phyloP scores from a whole-genome alignment of 2,113 vertebrate species.

The Ailurus styani region DNA sequence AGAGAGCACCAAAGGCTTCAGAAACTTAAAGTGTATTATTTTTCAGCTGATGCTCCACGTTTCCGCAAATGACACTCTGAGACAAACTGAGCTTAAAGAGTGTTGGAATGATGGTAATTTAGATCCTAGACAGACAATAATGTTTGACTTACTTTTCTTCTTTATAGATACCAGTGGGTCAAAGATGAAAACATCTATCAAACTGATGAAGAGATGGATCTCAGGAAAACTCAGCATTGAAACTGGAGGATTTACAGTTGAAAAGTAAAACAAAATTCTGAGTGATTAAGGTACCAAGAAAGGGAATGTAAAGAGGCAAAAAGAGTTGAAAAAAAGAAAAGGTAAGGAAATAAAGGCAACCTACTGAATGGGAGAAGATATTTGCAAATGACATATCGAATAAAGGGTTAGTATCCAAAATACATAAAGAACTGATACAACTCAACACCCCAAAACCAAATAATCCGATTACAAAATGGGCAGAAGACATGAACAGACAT shows the following conservation, averaged over 20 bases:
- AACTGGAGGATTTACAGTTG: not conserved
- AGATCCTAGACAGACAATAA: not conserved
- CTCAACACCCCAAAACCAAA: not conserved
- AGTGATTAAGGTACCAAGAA: not conserved
- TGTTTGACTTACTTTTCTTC: not conserved
- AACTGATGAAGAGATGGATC: not conserved
- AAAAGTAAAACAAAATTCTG: conserved; percentile 4
- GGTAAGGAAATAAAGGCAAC: not conserved
- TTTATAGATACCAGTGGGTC: not conserved
- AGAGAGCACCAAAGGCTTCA: not conserved
- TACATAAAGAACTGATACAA: not conserved
- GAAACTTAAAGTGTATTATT: not conserved
- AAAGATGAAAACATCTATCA: conserved; percentile 15
- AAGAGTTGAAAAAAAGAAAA: not conserved
- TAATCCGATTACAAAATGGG: not conserved
- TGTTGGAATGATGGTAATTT: not conserved
- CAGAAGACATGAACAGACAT: not conserved
- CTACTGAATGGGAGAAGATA: not conserved
- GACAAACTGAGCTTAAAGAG: not conserved
- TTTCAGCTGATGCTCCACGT: not conserved
- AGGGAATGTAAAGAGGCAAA: not conserved
- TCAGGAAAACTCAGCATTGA: not conserved
- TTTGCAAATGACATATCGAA: not conserved
- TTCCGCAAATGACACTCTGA: not conserved
- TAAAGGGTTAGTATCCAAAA: not conserved